Evolutionary conservation across 2,888 invertebrate genomes (phyloP), one percentile per base, ranked within the genome.

Genomic region (Agrochola circellaris): DNA sequence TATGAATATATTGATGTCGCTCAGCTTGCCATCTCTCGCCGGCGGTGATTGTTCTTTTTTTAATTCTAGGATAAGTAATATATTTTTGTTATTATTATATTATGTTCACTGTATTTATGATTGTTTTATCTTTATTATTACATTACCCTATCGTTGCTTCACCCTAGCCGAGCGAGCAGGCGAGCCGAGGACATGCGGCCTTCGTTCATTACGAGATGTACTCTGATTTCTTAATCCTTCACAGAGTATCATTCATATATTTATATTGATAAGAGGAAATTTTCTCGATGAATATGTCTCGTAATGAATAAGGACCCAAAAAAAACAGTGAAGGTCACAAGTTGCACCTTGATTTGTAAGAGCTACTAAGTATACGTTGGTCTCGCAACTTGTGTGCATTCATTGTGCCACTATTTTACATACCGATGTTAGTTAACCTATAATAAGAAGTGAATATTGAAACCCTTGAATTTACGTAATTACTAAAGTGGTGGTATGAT

Each of bases 361-460:
- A 82, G 84, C 86, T 85, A 82, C 82, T 83, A 87, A 88, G 90
- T 87, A 87, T 88, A 86, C 85, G 86, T 86, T 88, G 87, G 89
- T 86, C 84, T 86, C 77, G 89, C 89, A 90, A 92, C 88, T 91
- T 92, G 93, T 93, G 92, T 79, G 86, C 88, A 93, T 93, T 94
- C 93, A 91, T 91, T 92, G 94, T 92, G 89, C 87, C 87, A 92
- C 94, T 96, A 96, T 96, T 96, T 96, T 96, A 95, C 95, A 96
- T 95, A 96, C 96, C 93, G 95, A 96, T 94, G 95, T 96, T 95
- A 96, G 96, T 94, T 94, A 94, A 81, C 82, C 92, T 94, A 94
- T 89, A 92, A 83, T 89, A 87, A 95, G 93, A 91, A 89, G 91
- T 94, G 93, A 87, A 93, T 93, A 92, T 90, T 93, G 92, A 94